These are phyloP conservation scores for Pungitius pungitius DNA, from an alignment of 2,113 vertebrate species.

Conservation along the genomic window DNA sequence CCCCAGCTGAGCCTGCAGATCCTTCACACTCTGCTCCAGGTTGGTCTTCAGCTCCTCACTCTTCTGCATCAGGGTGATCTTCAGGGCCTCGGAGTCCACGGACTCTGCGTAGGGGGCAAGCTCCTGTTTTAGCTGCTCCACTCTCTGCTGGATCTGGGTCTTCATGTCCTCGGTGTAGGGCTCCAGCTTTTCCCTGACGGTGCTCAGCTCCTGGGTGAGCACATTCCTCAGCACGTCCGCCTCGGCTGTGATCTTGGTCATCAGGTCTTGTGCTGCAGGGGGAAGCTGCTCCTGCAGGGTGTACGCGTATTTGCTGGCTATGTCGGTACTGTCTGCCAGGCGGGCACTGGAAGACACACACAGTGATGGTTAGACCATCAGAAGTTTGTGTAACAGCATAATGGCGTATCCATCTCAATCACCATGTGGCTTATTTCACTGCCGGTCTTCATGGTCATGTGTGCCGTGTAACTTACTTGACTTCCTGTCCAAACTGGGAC, in stretches of 20 bases:
- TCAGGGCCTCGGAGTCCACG: conserved; percentile 66
- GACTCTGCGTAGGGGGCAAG: conserved; percentile 63
- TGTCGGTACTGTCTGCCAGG: conserved; percentile 58
- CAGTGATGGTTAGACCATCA: not conserved
- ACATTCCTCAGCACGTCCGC: conserved; percentile 69
- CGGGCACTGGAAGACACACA: conserved; percentile 43
- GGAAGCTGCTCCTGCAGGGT: conserved; percentile 67
- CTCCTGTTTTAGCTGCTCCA: conserved; percentile 75
- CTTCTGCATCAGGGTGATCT: conserved; percentile 63
- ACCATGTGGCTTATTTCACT: not conserved
- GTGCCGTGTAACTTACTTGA: conserved; percentile 74
- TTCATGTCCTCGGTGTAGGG: conserved; percentile 83
- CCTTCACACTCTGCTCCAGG: conserved; percentile 71
- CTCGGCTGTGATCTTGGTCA: conserved; percentile 69
- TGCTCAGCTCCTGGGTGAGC: conserved; percentile 70
- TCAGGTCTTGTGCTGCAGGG: conserved; percentile 62
- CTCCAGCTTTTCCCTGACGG: conserved; percentile 65
- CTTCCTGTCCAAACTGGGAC: conserved; percentile 77
- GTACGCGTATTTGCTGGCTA: conserved; percentile 69
- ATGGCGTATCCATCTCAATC: not conserved
- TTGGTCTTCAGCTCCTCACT: conserved; percentile 70
- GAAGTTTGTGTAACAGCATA: not conserved
- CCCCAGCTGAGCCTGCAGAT: conserved; percentile 72
- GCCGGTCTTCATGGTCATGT: not conserved
- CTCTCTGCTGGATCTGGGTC: conserved; percentile 79